phyloP scores from a whole-genome alignment of 2,888 invertebrate species.

The Stratiomys singularior region DNA sequence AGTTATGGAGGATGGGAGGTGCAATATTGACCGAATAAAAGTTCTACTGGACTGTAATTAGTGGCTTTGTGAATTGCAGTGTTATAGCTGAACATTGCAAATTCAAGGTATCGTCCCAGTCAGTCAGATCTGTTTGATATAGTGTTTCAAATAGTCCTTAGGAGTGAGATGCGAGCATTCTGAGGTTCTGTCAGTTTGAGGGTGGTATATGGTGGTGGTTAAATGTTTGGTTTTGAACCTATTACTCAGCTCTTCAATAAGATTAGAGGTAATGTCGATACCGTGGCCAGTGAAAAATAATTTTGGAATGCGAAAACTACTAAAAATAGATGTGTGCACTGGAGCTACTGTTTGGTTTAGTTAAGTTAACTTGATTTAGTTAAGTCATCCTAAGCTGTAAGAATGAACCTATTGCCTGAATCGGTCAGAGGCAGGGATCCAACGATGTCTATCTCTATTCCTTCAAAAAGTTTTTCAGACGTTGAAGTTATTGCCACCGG shows the following conservation, averaged over 20 bases:
- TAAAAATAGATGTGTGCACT: slow-evolving; percentile 38
- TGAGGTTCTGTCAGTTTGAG: slow-evolving; percentile 50
- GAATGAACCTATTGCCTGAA: slow-evolving; percentile 54
- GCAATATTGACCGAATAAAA: slow-evolving; percentile 30
- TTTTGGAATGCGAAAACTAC: slow-evolving; percentile 41
- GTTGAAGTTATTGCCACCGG: slow-evolving; percentile 54
- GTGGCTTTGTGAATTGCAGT: slow-evolving; percentile 33
- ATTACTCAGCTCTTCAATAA: slow-evolving; percentile 56
- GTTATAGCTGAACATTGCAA: slow-evolving; percentile 38
- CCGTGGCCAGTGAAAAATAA: slow-evolving; percentile 45
- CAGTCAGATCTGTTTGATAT: slow-evolving; percentile 33
- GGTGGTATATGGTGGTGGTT: slow-evolving; percentile 57
- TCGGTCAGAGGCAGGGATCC: slow-evolving; percentile 46
- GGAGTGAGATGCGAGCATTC: slow-evolving; percentile 59
- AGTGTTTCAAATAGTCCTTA: no score
- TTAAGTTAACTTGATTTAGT: slow-evolving; percentile 59
- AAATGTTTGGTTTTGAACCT: slow-evolving; percentile 57
- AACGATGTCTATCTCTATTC: slow-evolving; percentile 23
- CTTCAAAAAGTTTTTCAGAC: slow-evolving; percentile 27
- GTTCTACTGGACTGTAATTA: slow-evolving; percentile 31
- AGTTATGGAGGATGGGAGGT: slow-evolving; percentile 19
- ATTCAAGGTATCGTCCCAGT: slow-evolving; percentile 34
- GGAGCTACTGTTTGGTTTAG: slow-evolving; percentile 57
- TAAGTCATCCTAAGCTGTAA: slow-evolving; percentile 59
- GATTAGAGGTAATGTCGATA: slow-evolving; percentile 53